phyloP scores from a whole-genome alignment of 2,797 vertebrate species.

The Argya squamiceps region DNA sequence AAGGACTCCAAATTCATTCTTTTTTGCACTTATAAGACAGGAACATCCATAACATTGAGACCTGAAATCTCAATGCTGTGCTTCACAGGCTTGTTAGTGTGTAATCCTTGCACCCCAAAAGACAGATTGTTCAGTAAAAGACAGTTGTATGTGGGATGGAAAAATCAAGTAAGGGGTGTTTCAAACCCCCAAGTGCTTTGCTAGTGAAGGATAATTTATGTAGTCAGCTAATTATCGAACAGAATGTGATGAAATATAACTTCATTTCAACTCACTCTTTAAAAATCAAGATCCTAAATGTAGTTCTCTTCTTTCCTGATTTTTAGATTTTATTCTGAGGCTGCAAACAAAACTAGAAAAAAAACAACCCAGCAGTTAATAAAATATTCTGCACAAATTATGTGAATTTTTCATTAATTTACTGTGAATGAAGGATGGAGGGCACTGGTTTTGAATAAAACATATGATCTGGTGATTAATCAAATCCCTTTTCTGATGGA shows the following conservation, averaged over 20 bases:
- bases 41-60: background rate
- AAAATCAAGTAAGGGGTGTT: background rate
- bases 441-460: constrained; percentile 69
- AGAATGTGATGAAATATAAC: background rate
- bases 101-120: background rate
- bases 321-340: background rate
- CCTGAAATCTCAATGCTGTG: background rate
- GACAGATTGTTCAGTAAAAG: background rate
- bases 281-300: background rate
- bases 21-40: background rate
- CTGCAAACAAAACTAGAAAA: background rate
- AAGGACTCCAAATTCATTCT: background rate
- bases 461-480: constrained; percentile 67
- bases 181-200: background rate
- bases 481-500: constrained; percentile 65
- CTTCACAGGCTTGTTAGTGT: background rate
- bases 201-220: background rate
- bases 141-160: background rate
- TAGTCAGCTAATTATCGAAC: background rate
- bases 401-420: constrained; percentile 65
- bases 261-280: background rate
- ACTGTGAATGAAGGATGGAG: constrained; percentile 30
- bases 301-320: background rate
- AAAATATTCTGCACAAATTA: constrained; percentile 59
- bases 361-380: background rate